Percentiles rank a stretch among this genome's conserved stretches.
These are phyloP conservation scores for Hypolimnas misippus DNA, from an alignment of 2,888 invertebrate species.

Conservation along the genomic window DNA sequence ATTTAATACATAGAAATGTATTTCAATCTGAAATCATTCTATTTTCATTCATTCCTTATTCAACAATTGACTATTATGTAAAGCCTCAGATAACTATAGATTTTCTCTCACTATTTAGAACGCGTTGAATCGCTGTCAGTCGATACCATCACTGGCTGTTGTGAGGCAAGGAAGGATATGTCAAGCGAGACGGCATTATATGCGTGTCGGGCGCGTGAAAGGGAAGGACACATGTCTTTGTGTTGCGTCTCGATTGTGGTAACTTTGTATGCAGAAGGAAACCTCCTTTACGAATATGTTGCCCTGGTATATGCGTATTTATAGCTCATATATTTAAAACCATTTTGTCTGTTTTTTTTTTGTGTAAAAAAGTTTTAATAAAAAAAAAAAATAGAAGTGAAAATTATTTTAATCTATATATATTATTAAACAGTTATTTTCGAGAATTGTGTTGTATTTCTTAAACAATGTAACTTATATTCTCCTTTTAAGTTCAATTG, in stretches of 20 bases:
- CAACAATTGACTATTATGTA: constrained; percentile 33
- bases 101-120: constrained; percentile 33
- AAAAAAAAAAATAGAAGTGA: too few species aligned
- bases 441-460: too few species aligned
- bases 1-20: not conserved
- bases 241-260: constrained; percentile 71
- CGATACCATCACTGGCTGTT: constrained; percentile 61
- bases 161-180: constrained; percentile 73
- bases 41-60: constrained; percentile 20
- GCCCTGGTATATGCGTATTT: constrained; percentile 36
- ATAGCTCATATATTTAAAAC: not conserved
- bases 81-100: constrained; percentile 32
- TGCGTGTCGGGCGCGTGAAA: constrained; percentile 65
- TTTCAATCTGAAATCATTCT: not conserved
- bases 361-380: too few species aligned
- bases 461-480: too few species aligned
- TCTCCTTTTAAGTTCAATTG: too few species aligned
- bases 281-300: constrained; percentile 53
- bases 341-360: not conserved
- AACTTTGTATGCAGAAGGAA: constrained; percentile 66
- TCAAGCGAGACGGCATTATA: constrained; percentile 75
- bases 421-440: too few species aligned
- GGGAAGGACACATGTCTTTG: constrained; percentile 71
- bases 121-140: constrained; percentile 56
- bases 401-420: too few species aligned